Evolutionary conservation across 2,797 vertebrate species (phyloP).

Genomic region (Oreochromis mossambicus): DNA sequence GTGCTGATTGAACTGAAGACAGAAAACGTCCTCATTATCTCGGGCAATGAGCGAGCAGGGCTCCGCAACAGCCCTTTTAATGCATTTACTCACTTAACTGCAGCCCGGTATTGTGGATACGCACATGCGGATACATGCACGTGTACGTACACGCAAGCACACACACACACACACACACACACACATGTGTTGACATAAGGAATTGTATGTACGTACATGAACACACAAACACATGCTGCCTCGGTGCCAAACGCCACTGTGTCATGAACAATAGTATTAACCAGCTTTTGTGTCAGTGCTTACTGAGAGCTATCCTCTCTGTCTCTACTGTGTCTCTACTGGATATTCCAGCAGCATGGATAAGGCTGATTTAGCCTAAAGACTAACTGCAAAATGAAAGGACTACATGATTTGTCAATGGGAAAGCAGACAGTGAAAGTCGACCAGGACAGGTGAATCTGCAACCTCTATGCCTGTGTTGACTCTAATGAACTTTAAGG

Average conservation of each 20-base stretch:
- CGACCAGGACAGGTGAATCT: neutral
- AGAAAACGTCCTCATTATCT: conserved; percentile 80
- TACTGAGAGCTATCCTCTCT: neutral
- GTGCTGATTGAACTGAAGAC: conserved; percentile 73
- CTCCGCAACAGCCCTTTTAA: conserved; percentile 58
- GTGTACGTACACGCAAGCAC: neutral
- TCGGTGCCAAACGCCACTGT: neutral
- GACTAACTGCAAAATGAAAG: neutral
- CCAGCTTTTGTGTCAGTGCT: conserved; percentile 25
- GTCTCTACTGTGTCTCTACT: neutral
- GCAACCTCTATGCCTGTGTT: neutral
- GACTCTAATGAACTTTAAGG: neutral
- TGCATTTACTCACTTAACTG: conserved; percentile 63
- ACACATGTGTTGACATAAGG: neutral
- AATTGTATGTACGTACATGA: neutral
- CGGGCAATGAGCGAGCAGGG: conserved; percentile 48
- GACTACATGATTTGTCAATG: accelerated
- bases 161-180: neutral
- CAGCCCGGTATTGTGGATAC: conserved; percentile 11
- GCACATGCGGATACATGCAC: neutral
- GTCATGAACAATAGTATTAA: conserved; percentile 33
- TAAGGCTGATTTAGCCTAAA: neutral
- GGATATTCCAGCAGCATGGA: neutral
- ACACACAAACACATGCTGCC: neutral
- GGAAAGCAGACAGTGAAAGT: neutral